These are phyloP conservation scores for Tylochromis polylepis DNA, from an alignment of 2,113 vertebrate genomes.

Conservation along the genomic window DNA sequence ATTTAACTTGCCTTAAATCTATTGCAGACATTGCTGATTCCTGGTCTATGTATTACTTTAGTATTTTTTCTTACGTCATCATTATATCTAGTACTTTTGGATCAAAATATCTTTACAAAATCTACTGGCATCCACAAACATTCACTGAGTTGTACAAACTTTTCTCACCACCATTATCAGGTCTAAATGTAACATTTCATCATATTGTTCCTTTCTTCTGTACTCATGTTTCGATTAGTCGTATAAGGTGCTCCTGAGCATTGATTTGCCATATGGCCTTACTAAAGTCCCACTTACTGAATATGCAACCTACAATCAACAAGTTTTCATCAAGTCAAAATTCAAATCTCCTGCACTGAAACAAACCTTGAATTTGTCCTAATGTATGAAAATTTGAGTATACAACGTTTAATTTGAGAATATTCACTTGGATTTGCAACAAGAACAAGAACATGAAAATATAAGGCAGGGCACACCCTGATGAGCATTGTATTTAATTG, in stretches of 20 bases:
- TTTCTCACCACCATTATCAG: not conserved
- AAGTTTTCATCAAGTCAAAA: not conserved
- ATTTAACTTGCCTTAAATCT: not conserved
- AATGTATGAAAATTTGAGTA: not conserved
- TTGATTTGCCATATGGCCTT: not conserved
- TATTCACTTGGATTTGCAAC: not conserved
- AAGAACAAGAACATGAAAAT: not conserved
- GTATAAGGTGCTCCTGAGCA: not conserved
- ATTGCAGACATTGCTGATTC: no score
- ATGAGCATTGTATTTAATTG: accelerated
- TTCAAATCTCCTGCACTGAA: not conserved
- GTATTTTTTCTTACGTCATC: not conserved
- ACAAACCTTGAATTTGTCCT: not conserved
- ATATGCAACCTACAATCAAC: not conserved
- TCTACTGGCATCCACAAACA: not conserved
- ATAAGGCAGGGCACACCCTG: not conserved
- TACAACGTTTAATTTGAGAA: not conserved
- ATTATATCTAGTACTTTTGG: not conserved
- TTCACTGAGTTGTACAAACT: not conserved
- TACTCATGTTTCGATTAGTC: not conserved
- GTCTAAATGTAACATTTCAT: not conserved
- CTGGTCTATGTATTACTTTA: no score
- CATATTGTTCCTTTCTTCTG: not conserved
- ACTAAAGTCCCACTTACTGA: not conserved
- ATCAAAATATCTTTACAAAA: not conserved